Conservation (phyloP, 2,888 invertebrate genomes). For the Spatulosminthurus flaviceps region DNA sequence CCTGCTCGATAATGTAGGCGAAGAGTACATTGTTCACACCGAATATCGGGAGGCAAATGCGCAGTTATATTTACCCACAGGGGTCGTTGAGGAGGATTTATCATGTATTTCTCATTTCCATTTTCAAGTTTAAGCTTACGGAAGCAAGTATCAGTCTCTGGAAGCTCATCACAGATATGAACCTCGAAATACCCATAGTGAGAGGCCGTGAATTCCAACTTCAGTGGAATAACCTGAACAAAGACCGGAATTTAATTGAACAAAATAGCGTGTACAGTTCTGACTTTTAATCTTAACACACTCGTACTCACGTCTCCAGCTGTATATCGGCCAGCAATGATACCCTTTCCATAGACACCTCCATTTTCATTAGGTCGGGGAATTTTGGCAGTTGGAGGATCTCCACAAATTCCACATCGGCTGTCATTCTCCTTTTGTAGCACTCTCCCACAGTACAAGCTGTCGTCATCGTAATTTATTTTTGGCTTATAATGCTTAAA, state of each 20-base stretch:
- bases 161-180: conserved; percentile 12
- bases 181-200: conserved; percentile 30
- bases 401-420: conserved; percentile 34
- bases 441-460: conserved; percentile 1
- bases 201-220: not conserved
- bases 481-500: conserved; percentile 24
- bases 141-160: conserved; percentile 33
- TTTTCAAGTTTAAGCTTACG: not conserved
- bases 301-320: conserved; percentile 35
- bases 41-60: conserved; percentile 35
- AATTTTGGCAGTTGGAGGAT: not conserved
- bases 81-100: not conserved
- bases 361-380: conserved; percentile 34
- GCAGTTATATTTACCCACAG: conserved; percentile 37
- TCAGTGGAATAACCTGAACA: conserved; percentile 6
- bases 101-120: not conserved
- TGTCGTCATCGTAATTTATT: conserved; percentile 22
- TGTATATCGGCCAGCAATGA: conserved; percentile 18
- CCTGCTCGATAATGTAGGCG: conserved; percentile 48
- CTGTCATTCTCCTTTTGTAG: not conserved
- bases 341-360: conserved; percentile 23
- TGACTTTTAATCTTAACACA: too few species aligned
- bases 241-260: not conserved
- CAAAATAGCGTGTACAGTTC: too few species aligned
- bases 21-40: conserved; percentile 43